Conservation (phyloP, 1,140 invertebrate species). For the Drosophila eugracilis region DNA sequence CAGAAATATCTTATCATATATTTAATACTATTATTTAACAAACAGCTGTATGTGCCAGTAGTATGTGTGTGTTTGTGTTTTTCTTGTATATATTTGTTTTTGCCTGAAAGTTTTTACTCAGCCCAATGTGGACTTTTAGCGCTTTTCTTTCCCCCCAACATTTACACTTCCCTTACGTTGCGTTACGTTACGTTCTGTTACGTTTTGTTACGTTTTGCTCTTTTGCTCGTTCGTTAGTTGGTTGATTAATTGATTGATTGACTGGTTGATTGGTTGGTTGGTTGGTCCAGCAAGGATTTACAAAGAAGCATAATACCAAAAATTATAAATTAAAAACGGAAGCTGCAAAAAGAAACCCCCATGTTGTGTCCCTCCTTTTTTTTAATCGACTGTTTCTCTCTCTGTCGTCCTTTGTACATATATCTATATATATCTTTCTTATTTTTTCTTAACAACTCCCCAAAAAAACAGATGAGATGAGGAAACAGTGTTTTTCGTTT, state of each 20-base stretch:
- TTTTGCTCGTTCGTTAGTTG: constrained; percentile 62
- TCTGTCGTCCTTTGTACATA: constrained; percentile 56
- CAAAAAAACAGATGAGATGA: constrained; percentile 36
- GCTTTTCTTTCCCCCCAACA: constrained; percentile 55
- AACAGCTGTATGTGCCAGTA: background rate
- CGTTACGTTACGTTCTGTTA: constrained; percentile 40
- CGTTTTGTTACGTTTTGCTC: constrained; percentile 57
- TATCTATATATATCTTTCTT: constrained; percentile 2
- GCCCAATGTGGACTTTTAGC: constrained; percentile 25
- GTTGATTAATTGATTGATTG: constrained; percentile 46
- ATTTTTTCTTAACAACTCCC: constrained; percentile 31
- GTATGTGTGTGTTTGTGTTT: constrained; percentile 1
- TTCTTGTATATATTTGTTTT: constrained; percentile 39
- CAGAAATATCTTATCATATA: background rate
- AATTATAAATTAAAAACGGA: constrained; percentile 28
- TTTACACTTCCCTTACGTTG: constrained; percentile 29
- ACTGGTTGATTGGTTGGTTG: constrained; percentile 47
- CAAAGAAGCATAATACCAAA: constrained; percentile 11
- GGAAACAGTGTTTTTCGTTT: constrained; percentile 39
- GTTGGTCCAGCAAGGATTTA: constrained; percentile 49
- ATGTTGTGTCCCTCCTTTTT: constrained; percentile 79
- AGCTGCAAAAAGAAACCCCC: constrained; percentile 48
- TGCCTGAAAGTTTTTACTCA: constrained; percentile 32
- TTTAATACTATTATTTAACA: background rate
- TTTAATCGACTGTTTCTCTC: constrained; percentile 30